A percentile compares a stretch with the other conserved stretches of the same genome.
Conservation (phyloP, 2,113 vertebrate species). For the Chaetorhynchus papuensis region DNA sequence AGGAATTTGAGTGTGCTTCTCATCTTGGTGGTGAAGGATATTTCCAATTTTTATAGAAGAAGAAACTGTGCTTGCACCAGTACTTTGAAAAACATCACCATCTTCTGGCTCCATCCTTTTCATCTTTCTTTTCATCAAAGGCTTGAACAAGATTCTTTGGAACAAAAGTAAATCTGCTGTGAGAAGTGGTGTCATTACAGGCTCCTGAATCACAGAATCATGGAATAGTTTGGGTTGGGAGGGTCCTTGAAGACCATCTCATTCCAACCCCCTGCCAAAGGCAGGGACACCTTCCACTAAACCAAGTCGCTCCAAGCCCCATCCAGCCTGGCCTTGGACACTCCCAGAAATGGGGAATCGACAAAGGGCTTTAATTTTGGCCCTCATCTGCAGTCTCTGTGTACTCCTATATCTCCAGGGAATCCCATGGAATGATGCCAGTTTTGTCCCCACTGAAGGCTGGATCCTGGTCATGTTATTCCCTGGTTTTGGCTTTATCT, state of each 20-base stretch:
- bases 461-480: background rate
- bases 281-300: background rate
- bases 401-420: background rate
- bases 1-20: background rate
- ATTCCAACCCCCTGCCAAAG: background rate
- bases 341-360: background rate
- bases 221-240: background rate
- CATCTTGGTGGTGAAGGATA: background rate
- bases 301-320: background rate
- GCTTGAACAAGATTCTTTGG: background rate
- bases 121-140: background rate
- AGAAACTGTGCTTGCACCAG: background rate
- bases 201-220: background rate
- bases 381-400: background rate
- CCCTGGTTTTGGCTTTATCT: background rate
- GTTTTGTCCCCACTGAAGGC: background rate
- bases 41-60: background rate
- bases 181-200: background rate
- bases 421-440: background rate
- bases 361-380: background rate
- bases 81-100: background rate
- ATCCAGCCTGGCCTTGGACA: background rate
- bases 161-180: background rate
- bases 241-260: background rate
- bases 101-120: background rate